A percentile compares a stretch with the other conserved stretches of the same genome.
Evolutionary conservation across 2,797 vertebrate species (phyloP).

Genomic region (Aplochiton taeniatus): DNA sequence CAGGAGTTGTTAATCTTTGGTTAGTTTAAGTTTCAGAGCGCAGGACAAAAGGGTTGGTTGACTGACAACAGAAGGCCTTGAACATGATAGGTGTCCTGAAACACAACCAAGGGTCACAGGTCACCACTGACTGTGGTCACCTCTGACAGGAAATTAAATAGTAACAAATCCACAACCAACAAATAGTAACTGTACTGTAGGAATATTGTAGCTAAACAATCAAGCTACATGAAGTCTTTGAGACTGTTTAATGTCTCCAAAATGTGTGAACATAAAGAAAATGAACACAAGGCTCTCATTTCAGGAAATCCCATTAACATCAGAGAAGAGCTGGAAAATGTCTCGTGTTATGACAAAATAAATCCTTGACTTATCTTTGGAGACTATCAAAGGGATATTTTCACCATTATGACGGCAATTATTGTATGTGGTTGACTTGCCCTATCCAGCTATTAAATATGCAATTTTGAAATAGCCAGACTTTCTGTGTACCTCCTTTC

Average conservation of each 20-base stretch:
- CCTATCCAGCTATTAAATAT: constrained; percentile 54
- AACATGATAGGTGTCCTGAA: too few relatives aligned
- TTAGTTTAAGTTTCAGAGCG: too few relatives aligned
- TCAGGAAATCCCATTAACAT: constrained; percentile 60
- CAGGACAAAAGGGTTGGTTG: too few relatives aligned
- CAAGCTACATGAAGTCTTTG: constrained; percentile 47
- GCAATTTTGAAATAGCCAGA: constrained; percentile 58
- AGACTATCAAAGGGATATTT: constrained; percentile 69
- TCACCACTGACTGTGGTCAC: too few relatives aligned
- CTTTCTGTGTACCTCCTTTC: constrained; percentile 47
- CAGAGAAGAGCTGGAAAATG: constrained; percentile 69
- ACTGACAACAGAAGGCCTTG: too few relatives aligned
- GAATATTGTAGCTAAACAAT: too few relatives aligned
- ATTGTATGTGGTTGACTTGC: constrained; percentile 58
- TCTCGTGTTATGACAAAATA: constrained; percentile 64
- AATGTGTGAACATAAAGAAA: constrained; percentile 65
- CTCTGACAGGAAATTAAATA: too few relatives aligned
- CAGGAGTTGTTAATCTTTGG: too few relatives aligned
- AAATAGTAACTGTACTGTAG: too few relatives aligned
- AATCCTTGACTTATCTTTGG: constrained; percentile 64
- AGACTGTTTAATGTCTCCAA: constrained; percentile 58
- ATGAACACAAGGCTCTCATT: constrained; percentile 57
- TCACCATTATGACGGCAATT: constrained; percentile 66
- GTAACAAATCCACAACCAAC: too few relatives aligned
- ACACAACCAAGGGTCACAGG: too few relatives aligned